Evolutionary conservation across 2,888 invertebrate species (phyloP), one percentile per base, ranked within the genome.

Genomic region (Agrilus mali): DNA sequence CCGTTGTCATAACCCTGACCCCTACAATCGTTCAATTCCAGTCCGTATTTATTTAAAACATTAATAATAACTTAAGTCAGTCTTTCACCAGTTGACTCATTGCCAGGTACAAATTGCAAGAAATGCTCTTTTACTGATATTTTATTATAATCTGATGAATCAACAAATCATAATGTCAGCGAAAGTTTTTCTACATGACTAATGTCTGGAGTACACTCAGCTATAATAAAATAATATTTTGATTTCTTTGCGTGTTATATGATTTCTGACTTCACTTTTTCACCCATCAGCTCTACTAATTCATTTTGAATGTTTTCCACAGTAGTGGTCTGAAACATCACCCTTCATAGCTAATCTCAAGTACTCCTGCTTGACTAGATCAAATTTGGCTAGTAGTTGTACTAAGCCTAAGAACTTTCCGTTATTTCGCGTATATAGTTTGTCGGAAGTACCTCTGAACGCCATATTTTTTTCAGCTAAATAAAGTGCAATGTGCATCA

Each of bases 1-100:
- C 60, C 59, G 49, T 62, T 62, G 47, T 62, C 59, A 50, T 61
- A 60, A 34, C 57, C 58, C 48, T 60, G 60, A 47, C 58, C 56
- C 40, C 56, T 55, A 53, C 56, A 56, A 47, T 57, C 44, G 17
- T 17, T 17, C 42, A 56, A 46, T 45, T 55, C 48, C 20, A 59
- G 46, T 49, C 52, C 55, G 45, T 54, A 41, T 53, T 58, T 52
- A 42, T 55, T 51, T 46, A 55, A 50, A 50, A 53, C 38, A 45
- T 48, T 42, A 40, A 56, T 44, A 44, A 57, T 50, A 44, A 48
- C 44, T 50, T 55, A 53, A 46, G 52, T 56, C 40, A 54, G 49
- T 37, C 44, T 46, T 51, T 44, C 49, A 47, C 53, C 53, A 44
- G 44, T 47, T 20, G 42, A 38, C 20, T 44, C 44, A 45, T 45